Evolutionary conservation across 53 echinoderm and acorn worm genomes (phyloP), one percentile per base, ranked within the genome.

Genomic region (Apostichopus leukothele): DNA sequence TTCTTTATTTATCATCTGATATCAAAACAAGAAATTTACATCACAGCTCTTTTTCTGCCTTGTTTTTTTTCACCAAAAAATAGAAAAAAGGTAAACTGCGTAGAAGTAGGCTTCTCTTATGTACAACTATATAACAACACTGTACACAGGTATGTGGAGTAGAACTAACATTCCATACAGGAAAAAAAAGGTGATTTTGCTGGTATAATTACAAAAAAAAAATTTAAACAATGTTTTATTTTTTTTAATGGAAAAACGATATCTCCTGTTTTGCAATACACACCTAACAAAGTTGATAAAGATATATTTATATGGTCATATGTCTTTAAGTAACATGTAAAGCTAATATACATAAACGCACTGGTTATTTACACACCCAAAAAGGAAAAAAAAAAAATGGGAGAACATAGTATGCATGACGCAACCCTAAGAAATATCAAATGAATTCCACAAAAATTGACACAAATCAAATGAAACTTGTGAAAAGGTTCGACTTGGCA

Each of bases 11-110:
- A 79, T 79, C 79, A 79, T 79, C 71, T 86, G 67, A 86, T 86
- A 86, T 86, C 86, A 86, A 86, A 86, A 86, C 86, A 86, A 86
- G 86, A 86, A 86, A 86, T 86, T 67, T 86, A 86, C 86, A 86
- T 86, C 86, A 86, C 86, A 86, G 86, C 71, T 86, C 67, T 86
- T 86, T 83, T 83, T 86, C 67, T 86, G 51, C 61, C 51, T 66
- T 61, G 14, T 86, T 67, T 86, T 60, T 86, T 68, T 86, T 86
- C 86, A 86, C 86, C 86, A 86, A 86, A 86, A 84, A 86, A 86
- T 63, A 63, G 67, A 66, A 86, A 86, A 67, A 67, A 86, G 61
- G 86, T 86, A 86, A 68, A 86, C 86, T 86, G 86, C 86, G 86
- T 86, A 86, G 86, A 86, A 86, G 67, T 67, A 86, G 67, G 86